Percentiles rank a stretch among this genome's conserved stretches.
These are phyloP conservation scores for Ammodytes dubius DNA, from an alignment of 2,113 vertebrate genomes.

Conservation along the genomic window DNA sequence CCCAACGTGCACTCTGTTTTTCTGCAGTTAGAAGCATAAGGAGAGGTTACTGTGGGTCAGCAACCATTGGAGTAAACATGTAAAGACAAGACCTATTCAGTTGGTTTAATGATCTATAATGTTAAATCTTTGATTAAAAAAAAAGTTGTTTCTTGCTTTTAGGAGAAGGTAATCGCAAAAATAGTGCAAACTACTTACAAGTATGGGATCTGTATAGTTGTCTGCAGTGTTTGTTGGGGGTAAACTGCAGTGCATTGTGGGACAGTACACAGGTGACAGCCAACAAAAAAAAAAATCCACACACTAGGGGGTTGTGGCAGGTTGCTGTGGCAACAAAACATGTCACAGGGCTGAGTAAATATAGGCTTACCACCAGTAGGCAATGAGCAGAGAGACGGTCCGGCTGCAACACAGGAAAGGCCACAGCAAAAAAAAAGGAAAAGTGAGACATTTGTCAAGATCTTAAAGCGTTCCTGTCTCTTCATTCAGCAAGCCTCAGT, in stretches of 20 bases:
- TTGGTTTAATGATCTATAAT: background rate
- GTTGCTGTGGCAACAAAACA: conserved; percentile 79
- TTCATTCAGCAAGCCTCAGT: conserved; percentile 25
- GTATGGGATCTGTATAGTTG: conserved; percentile 18
- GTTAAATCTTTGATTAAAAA: background rate
- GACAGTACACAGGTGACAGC: conserved; percentile 70
- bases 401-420: conserved; percentile 38
- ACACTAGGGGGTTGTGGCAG: conserved; percentile 51
- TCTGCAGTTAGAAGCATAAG: conserved; percentile 28
- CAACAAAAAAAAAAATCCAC: conserved; percentile 43
- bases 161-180: background rate
- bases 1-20: conserved; percentile 48
- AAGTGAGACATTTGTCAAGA: conserved; percentile 29
- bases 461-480: conserved; percentile 26
- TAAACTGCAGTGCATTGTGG: conserved; percentile 70
- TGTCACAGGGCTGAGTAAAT: conserved; percentile 71
- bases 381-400: conserved; percentile 43
- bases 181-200: background rate
- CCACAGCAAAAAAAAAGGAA: conserved; percentile 23
- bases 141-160: background rate
- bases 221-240: conserved; percentile 6
- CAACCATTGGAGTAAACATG: conserved; percentile 25
- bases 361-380: conserved; percentile 61
- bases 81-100: background rate
- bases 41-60: conserved; percentile 56